Evolutionary conservation across 1,140 invertebrate species (phyloP).

Genomic region (Camponotus floridanus): DNA sequence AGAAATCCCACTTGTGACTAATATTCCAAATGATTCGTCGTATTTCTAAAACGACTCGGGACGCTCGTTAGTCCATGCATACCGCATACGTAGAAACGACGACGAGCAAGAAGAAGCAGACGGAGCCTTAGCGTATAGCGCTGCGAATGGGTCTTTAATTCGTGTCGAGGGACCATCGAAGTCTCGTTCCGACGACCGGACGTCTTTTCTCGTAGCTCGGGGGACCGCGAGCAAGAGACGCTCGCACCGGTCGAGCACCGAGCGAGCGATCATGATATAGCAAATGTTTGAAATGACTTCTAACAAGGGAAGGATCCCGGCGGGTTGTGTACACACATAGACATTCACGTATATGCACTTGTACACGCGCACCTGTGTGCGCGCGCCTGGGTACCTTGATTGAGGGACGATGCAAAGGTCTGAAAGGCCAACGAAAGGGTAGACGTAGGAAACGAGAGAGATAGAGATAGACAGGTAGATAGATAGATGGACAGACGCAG

Average conservation of each 20-base stretch:
- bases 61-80: constrained; percentile 36
- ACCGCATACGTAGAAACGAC: constrained; percentile 49
- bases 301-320: constrained; percentile 72
- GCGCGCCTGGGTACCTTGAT: constrained; percentile 62
- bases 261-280: constrained; percentile 72
- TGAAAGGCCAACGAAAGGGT: constrained; percentile 52
- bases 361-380: too few relatives aligned
- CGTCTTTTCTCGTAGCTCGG: constrained; percentile 61
- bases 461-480: constrained; percentile 40
- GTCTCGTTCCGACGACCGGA: constrained; percentile 52
- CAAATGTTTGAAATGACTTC: constrained; percentile 76
- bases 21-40: constrained; percentile 45
- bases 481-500: constrained; percentile 36
- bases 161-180: constrained; percentile 48
- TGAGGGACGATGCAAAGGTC: constrained; percentile 73
- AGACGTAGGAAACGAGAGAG: constrained; percentile 16
- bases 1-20: constrained; percentile 31
- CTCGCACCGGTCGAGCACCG: constrained; percentile 44
- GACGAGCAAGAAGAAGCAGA: constrained; percentile 36
- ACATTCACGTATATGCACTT: not conserved
- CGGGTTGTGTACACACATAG: constrained; percentile 42
- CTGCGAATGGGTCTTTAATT: constrained; percentile 63
- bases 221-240: constrained; percentile 65
- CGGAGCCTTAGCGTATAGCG: not conserved
- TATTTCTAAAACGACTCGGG: constrained; percentile 41